Evolutionary conservation across 2,113 vertebrate genomes (phyloP), one percentile per base, ranked within the genome.

Genomic region (Coregonus clupeaformis): DNA sequence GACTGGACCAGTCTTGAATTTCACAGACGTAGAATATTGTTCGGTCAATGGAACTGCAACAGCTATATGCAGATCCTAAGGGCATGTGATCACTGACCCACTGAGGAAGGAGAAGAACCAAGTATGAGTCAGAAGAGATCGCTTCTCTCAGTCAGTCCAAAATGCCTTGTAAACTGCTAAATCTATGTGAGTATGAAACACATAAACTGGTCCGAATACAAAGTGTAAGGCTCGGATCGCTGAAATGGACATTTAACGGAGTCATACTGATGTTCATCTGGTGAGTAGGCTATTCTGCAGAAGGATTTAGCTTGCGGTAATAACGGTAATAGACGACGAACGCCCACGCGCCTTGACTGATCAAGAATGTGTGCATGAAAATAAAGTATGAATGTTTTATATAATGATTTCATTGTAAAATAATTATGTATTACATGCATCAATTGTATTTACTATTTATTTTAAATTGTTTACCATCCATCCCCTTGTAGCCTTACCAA

Each of bases 131-230:
- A 70, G 63, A 73, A 62, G 72, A 13, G 27, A 72, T 13, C 25
- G 7, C 64, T 42, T n/a, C 72, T 68, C 52, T 12, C 32, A 42
- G 12, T 29, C 66, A 1, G 52, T 64, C 77, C 73, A 73, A 30
- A n/a, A 88, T 84, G 52, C 1, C 42, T 18, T 78, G 80, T 79
- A 3, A 18, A 1, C 27, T 87, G 24, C 59, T 86, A 30, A 66
- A 24, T 20, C 27, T 91, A 14, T 90, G 87, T 64, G 75, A 75
- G 47, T 87, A 91, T 0, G 75, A 88, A 3, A 92, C 94, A 11
- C 80, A 13, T 2, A 95, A 93, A 82, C 82, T 90, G 27, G 30
- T 94, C 57, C 77, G 74, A 24, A 87, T 93, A 77, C 83, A 87
- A 62, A 93, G 86, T 29, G 9, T 78, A 55, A 83, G 76, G 74